Evolutionary conservation across 1,140 invertebrate species (phyloP), one percentile per base, ranked within the genome.

Genomic region (Panonychus citri): DNA sequence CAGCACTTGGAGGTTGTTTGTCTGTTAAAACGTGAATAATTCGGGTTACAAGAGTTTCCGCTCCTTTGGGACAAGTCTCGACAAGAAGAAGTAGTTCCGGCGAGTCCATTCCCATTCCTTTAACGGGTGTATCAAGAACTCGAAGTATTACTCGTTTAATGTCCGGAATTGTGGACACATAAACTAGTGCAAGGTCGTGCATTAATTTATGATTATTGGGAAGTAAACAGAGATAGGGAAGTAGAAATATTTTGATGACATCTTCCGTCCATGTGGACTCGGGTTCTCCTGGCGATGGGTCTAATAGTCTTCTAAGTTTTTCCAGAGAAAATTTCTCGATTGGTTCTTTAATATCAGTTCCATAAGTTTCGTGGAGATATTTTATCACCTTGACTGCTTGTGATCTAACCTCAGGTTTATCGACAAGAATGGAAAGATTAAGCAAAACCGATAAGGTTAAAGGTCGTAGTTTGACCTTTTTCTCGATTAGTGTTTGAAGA

Each of bases 11-110:
- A 5, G 82, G 72, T 64, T 74, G 74, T 74, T 85, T 87, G 66
- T 93, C 88, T 1, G 88, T 91, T 3, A 91, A 74, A 61, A 94
- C 83, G 66, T 93, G 86, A 62, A 94, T 85, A 53, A 96, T 80
- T 59, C 88, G 75, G 0, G 88, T 90, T 2, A 93, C 79, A 40
- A 96, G 69, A 0, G 89, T 93, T 73, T 97, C 93, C 0, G 88
- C 80, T 12, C 91, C 93, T 66, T 88, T 85, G 0, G 89, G 89
- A 71, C 90, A 96, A 54, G 82, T 83, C 68, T 94, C 86, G 7
- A 98, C 81, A 17, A 95, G 69, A 57, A 80, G 77, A 1, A 93
- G 71, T 10, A 90, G 65, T 64, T 86, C 78, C 0, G 78, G 78
- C 59, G 79, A 85, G 55, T 81, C 77, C 82, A 89, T 88, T 21